phyloP scores from a whole-genome alignment of 2,113 vertebrate genomes.

The Mus musculus region DNA sequence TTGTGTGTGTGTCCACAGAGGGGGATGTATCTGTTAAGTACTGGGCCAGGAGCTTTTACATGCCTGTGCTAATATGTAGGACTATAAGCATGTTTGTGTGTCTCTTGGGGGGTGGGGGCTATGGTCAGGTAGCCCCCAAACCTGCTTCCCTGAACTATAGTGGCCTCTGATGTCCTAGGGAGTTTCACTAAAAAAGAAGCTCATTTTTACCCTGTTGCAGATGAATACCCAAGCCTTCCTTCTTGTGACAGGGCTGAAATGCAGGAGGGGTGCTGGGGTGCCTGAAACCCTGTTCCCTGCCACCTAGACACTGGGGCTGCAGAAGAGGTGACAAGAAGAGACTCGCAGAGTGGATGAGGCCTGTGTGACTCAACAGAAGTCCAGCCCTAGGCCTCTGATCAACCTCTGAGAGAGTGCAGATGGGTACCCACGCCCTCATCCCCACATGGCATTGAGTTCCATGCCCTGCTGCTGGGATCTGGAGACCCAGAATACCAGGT shows the following conservation, averaged over 20 bases:
- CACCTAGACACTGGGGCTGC: neutral
- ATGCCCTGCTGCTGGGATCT: neutral
- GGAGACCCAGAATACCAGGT: constrained; percentile 52
- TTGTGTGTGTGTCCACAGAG: neutral
- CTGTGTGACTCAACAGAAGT: rapidly evolving
- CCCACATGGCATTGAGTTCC: rapidly evolving
- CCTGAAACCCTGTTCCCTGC: too few species aligned
- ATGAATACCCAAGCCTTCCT: neutral
- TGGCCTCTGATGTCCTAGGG: neutral
- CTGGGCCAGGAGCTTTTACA: neutral
- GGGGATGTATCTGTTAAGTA: neutral
- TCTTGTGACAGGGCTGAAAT: neutral
- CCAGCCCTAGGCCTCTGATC: neutral
- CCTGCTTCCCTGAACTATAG: neutral
- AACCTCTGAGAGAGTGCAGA: rapidly evolving
- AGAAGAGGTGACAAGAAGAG: neutral
- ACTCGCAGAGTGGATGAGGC: neutral
- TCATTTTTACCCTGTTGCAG: neutral
- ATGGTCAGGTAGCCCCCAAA: rapidly evolving
- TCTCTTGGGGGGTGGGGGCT: neutral
- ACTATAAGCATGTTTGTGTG: neutral
- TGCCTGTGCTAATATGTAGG: neutral
- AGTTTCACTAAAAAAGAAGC: neutral
- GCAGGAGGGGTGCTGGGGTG: neutral
- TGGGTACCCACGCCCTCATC: rapidly evolving